Percentiles rank a stretch among this genome's conserved stretches.
phyloP scores from a whole-genome alignment of 2,888 invertebrate species.

The Dromius quadrimaculatus region DNA sequence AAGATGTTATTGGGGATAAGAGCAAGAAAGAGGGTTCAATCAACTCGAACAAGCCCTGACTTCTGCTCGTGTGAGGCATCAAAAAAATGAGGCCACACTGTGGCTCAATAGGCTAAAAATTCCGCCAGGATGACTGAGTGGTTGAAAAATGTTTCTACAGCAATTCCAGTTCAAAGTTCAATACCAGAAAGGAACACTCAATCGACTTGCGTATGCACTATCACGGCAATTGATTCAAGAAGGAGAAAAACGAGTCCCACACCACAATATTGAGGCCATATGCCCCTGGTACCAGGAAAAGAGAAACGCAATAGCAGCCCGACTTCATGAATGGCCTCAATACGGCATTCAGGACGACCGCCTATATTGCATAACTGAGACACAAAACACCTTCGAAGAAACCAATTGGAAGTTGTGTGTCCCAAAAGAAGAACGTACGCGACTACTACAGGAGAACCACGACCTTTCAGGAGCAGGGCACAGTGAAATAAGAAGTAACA shows the following conservation, averaged over 20 bases:
- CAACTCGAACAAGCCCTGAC: conserved; percentile 45
- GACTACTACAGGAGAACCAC: conserved; percentile 3
- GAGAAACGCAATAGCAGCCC: background rate
- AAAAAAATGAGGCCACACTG: conserved; percentile 43
- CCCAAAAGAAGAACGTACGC: background rate
- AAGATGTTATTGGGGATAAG: conserved; percentile 52
- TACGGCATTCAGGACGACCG: background rate
- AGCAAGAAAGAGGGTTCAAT: conserved; percentile 55
- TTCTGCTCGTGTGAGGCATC: conserved; percentile 44
- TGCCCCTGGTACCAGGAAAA: background rate
- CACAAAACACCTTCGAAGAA: background rate
- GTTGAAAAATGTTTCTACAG: conserved; percentile 3
- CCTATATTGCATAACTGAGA: background rate
- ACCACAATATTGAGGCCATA: background rate
- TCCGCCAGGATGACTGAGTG: conserved; percentile 36
- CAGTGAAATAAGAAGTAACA: conserved; percentile 56
- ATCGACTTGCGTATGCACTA: background rate
- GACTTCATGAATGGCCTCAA: background rate
- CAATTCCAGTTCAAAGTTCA: conserved; percentile 1
- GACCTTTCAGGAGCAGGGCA: conserved; percentile 43
- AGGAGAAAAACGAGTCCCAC: background rate
- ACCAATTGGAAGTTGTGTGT: background rate
- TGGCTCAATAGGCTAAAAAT: conserved; percentile 12
- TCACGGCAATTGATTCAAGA: background rate
- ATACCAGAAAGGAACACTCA: conserved; percentile 6